A percentile compares a stretch with the other conserved stretches of the same genome.
Evolutionary conservation across 2,888 invertebrate species (phyloP).

Genomic region (Trachelus stipa): DNA sequence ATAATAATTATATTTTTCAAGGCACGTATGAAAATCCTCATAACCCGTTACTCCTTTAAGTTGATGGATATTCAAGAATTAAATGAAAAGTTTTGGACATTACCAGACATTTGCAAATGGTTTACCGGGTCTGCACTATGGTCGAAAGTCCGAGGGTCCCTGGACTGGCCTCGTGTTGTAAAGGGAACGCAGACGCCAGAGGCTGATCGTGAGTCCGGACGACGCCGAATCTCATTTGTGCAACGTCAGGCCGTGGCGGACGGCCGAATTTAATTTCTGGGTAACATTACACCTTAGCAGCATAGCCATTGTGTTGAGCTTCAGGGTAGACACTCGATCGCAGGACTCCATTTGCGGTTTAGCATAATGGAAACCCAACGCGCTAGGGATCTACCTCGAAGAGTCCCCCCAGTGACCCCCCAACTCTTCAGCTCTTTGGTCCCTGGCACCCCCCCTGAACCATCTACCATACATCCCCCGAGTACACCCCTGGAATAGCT

Average conservation of each 20-base stretch:
- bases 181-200: not conserved
- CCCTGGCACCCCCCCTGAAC: constrained; percentile 15
- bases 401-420: constrained; percentile 23
- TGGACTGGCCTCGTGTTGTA: not conserved
- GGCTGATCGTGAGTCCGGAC: not conserved
- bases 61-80: not conserved
- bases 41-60: not conserved
- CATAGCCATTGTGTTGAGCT: constrained; percentile 32
- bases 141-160: not conserved
- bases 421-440: constrained; percentile 13
- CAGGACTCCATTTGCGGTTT: constrained; percentile 67
- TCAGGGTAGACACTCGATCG: constrained; percentile 63
- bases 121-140: not conserved
- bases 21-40: not conserved
- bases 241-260: constrained; percentile 35
- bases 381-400: constrained; percentile 26
- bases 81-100: not conserved
- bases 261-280: constrained; percentile 17
- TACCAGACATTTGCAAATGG: not conserved
- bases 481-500: not conserved
- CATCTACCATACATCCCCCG: not conserved
- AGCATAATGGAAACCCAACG: constrained; percentile 66
- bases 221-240: constrained; percentile 39
- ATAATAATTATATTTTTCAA: not conserved
- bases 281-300: constrained; percentile 65